phyloP scores from a whole-genome alignment of 2,797 vertebrate genomes.

The Periophthalmus magnuspinnatus region DNA sequence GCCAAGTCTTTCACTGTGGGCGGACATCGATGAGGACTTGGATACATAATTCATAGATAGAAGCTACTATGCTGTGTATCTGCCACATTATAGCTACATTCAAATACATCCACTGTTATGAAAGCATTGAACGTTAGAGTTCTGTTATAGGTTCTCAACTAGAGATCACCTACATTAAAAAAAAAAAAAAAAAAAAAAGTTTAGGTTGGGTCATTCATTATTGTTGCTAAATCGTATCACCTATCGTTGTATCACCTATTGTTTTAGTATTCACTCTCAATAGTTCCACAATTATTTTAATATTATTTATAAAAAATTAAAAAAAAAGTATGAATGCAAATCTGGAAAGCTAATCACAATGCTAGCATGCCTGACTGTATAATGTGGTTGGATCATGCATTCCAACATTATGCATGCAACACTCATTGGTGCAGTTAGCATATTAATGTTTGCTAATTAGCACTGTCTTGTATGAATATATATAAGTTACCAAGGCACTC shows the following conservation, averaged over 20 bases:
- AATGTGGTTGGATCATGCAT: slow-evolving; percentile 11
- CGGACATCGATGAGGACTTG: not conserved
- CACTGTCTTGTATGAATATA: slow-evolving; percentile 11
- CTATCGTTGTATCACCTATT: too few species aligned
- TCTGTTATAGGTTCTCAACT: too few species aligned
- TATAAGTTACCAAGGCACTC: slow-evolving; percentile 4
- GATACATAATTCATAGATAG: not conserved
- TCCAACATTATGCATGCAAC: slow-evolving; percentile 12
- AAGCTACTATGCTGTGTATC: not conserved
- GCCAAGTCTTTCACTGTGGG: slow-evolving; percentile 11
- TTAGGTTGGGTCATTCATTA: too few species aligned
- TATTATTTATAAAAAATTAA: not conserved
- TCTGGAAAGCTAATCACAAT: not conserved
- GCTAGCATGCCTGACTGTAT: slow-evolving; percentile 8
- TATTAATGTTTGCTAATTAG: slow-evolving; percentile 17
- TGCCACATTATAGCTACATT: not conserved
- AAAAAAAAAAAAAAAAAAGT: too few species aligned
- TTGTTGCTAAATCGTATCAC: too few species aligned
- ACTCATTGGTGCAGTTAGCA: slow-evolving; percentile 16
- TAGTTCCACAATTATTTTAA: not conserved
- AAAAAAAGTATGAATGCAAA: slow-evolving; percentile 4
- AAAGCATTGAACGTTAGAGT: too few species aligned
- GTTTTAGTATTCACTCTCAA: not conserved
- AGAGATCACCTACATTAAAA: too few species aligned
- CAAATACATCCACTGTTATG: not conserved